These are phyloP conservation scores for Diglossa cyanea DNA, from an alignment of 2,797 vertebrate genomes.

Conservation along the genomic window DNA sequence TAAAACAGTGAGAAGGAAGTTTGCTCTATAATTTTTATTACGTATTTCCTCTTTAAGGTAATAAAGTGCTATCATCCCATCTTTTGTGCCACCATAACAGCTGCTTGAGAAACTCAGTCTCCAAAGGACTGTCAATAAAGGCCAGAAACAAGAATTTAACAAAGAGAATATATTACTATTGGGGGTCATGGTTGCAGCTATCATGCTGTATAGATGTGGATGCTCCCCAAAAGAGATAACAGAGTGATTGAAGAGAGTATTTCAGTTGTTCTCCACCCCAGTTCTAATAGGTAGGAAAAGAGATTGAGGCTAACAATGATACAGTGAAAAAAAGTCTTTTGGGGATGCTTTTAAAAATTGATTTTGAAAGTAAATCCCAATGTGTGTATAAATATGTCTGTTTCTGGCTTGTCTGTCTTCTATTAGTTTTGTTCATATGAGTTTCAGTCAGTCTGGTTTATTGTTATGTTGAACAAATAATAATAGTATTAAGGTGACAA, in stretches of 20 bases:
- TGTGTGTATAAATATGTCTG: not conserved
- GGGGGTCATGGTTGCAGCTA: not conserved
- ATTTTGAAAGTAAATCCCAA: conserved; percentile 21
- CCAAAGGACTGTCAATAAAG: not conserved
- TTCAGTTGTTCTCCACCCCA: conserved; percentile 11
- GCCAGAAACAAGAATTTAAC: conserved; percentile 39
- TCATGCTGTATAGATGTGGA: not conserved
- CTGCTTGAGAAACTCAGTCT: not conserved
- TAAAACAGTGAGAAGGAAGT: not conserved
- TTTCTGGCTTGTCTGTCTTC: not conserved
- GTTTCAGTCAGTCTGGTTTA: not conserved
- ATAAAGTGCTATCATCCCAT: not conserved
- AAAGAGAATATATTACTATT: conserved; percentile 2
- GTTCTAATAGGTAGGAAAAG: conserved; percentile 9
- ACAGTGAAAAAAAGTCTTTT: not conserved
- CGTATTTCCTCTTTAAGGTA: not conserved
- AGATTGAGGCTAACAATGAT: not conserved
- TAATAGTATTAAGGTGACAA: not conserved
- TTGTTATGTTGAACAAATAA: not conserved
- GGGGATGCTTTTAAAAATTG: conserved; percentile 4
- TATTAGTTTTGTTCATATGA: not conserved
- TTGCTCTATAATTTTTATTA: not conserved
- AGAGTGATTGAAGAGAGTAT: not conserved
- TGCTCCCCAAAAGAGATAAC: not conserved
- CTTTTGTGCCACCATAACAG: not conserved